A percentile compares a stretch with the other conserved stretches of the same genome.
phyloP scores from a whole-genome alignment of 2,113 vertebrate species.

The Calyptommatus sinebrachiatus region DNA sequence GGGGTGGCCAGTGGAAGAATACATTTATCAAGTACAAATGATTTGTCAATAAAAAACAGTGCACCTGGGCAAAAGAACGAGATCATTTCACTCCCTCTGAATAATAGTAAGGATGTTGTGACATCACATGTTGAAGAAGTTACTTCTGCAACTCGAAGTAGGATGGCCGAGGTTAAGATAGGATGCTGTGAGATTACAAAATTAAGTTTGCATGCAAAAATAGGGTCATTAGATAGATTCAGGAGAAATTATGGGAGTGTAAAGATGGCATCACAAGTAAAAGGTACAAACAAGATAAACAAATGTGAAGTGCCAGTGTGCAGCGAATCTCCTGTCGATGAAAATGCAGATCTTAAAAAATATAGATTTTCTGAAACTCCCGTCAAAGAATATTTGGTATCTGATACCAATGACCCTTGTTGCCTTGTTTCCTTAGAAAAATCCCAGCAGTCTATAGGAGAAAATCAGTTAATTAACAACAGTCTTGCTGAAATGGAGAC shows the following conservation, averaged over 20 bases:
- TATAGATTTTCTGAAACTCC: slow-evolving; percentile 31
- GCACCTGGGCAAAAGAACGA: slow-evolving; percentile 3
- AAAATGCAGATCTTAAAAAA: slow-evolving; percentile 4
- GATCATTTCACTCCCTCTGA: background rate
- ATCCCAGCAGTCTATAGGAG: slow-evolving; percentile 37
- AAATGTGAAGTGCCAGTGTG: background rate
- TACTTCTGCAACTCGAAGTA: slow-evolving; percentile 5
- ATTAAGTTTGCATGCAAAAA: slow-evolving; percentile 67
- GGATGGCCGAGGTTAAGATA: slow-evolving; percentile 35
- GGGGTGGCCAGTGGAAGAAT: slow-evolving; percentile 20
- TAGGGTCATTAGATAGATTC: slow-evolving; percentile 88
- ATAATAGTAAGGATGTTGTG: slow-evolving; percentile 32
- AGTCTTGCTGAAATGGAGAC: slow-evolving; percentile 44
- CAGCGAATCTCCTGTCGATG: slow-evolving; percentile 28
- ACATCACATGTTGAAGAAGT: background rate
- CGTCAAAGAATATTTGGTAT: slow-evolving; percentile 15
- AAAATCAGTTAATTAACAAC: slow-evolving; percentile 38
- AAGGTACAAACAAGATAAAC: background rate
- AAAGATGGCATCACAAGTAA: background rate
- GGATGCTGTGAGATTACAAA: slow-evolving; percentile 48
- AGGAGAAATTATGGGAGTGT: slow-evolving; percentile 78
- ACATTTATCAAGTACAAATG: slow-evolving; percentile 20
- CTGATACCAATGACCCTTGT: slow-evolving; percentile 33
- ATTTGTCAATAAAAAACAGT: slow-evolving; percentile 33
- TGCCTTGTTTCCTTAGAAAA: slow-evolving; percentile 44